Evolutionary conservation across 2,113 vertebrate genomes (phyloP).

Genomic region (Scytalopus superciliaris): DNA sequence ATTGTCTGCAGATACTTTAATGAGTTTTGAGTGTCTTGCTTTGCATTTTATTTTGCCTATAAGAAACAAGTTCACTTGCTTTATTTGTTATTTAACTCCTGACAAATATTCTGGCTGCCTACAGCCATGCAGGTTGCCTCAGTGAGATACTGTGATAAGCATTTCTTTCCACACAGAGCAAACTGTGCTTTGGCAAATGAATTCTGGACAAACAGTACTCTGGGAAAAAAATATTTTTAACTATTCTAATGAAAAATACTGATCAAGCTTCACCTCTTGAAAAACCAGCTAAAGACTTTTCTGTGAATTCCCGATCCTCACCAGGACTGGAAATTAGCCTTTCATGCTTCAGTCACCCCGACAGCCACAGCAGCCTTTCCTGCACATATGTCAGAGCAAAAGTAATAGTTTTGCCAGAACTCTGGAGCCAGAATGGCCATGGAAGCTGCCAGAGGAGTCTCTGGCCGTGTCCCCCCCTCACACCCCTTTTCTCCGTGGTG

Average conservation of each 20-base stretch:
- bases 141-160: rapidly evolving
- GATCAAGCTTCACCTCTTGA: neutral
- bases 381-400: neutral
- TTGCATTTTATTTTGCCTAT: neutral
- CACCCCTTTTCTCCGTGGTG: rapidly evolving
- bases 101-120: neutral
- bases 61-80: neutral
- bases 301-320: neutral
- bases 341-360: neutral
- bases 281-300: neutral
- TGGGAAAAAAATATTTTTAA: neutral
- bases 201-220: neutral
- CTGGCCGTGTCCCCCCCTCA: neutral
- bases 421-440: rapidly evolving
- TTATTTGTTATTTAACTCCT: neutral
- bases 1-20: neutral
- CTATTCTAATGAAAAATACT: neutral
- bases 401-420: neutral
- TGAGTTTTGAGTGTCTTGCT: neutral
- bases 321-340: neutral
- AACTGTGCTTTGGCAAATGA: neutral
- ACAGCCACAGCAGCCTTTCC: neutral
- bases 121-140: neutral
- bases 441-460: neutral
- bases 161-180: neutral